A percentile compares a stretch with the other conserved stretches of the same genome.
These are phyloP conservation scores for Platynereis dumerilii DNA, from an alignment of 2,888 invertebrate species.

Conservation along the genomic window DNA sequence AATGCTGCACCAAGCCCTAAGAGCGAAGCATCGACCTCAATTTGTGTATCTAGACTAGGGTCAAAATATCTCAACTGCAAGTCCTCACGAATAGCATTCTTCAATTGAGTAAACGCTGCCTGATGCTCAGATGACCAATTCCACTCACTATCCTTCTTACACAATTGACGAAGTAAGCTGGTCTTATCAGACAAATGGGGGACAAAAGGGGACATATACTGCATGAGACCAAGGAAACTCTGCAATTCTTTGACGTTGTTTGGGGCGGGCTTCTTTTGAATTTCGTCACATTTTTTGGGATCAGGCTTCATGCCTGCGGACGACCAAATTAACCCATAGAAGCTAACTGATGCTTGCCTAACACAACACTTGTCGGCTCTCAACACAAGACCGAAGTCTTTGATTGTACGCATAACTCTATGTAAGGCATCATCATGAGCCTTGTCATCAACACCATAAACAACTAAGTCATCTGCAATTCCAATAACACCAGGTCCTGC, in stretches of 20 bases:
- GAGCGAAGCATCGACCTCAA: slow-evolving; percentile 14
- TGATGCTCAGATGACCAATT: slow-evolving; percentile 26
- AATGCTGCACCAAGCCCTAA: slow-evolving; percentile 40
- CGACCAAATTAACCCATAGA: too few relatives aligned
- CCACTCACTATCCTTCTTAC: slow-evolving; percentile 24
- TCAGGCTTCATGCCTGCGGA: slow-evolving; percentile 15
- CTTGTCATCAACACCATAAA: not conserved
- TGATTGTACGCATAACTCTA: not conserved
- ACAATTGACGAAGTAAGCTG: slow-evolving; percentile 21
- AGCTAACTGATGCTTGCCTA: too few relatives aligned
- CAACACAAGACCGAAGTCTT: not conserved
- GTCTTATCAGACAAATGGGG: slow-evolving; percentile 19
- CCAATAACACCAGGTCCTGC: not conserved
- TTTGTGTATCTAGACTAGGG: slow-evolving; percentile 8
- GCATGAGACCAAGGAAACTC: slow-evolving; percentile 28
- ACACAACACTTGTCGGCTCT: not conserved
- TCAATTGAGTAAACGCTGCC: not conserved
- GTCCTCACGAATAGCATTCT: not conserved
- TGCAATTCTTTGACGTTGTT: slow-evolving; percentile 29
- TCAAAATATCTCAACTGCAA: slow-evolving; percentile 20
- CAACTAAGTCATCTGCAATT: not conserved
- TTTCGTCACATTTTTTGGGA: too few relatives aligned
- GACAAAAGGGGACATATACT: slow-evolving; percentile 26
- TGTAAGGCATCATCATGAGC: not conserved
- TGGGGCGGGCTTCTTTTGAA: slow-evolving; percentile 12